A percentile compares a stretch with the other conserved stretches of the same genome.
Evolutionary conservation across 2,888 invertebrate genomes (phyloP).

Genomic region (Xestia c-nigrum): DNA sequence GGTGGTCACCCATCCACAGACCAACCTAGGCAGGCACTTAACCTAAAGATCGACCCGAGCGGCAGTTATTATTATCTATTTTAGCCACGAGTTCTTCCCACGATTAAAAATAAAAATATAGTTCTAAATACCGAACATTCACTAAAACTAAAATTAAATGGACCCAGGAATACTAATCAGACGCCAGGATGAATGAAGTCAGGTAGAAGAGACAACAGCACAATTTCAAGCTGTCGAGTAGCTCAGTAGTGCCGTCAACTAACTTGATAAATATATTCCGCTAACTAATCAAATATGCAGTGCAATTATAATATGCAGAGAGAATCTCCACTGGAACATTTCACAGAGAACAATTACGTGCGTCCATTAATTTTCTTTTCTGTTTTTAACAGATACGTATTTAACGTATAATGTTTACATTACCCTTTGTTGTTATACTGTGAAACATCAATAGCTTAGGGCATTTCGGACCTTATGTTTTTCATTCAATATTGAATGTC

Average conservation of each 20-base stretch:
- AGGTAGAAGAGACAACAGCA: slow-evolving; percentile 12
- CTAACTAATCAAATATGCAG: slow-evolving; percentile 48
- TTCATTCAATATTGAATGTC: slow-evolving; percentile 20
- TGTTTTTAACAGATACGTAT: background rate
- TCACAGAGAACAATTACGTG: slow-evolving; percentile 1
- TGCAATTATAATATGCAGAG: slow-evolving; percentile 53
- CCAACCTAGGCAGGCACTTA: too few species aligned
- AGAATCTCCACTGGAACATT: slow-evolving; percentile 34
- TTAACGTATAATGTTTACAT: background rate
- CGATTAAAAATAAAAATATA: background rate
- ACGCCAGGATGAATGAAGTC: background rate
- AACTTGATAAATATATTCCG: slow-evolving; percentile 47
- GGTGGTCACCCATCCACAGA: too few species aligned
- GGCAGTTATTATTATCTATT: too few species aligned
- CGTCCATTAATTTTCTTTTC: background rate
- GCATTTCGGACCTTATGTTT: slow-evolving; percentile 29
- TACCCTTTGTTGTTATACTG: background rate
- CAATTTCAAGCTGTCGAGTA: slow-evolving; percentile 18
- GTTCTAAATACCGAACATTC: background rate
- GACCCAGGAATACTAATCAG: background rate
- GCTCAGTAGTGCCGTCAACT: background rate
- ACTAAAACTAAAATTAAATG: background rate
- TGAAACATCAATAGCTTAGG: slow-evolving; percentile 28
- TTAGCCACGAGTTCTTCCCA: too few species aligned
- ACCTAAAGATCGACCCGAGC: too few species aligned